Conservation (phyloP, 2,888 invertebrate species). For the Noctua comes region DNA sequence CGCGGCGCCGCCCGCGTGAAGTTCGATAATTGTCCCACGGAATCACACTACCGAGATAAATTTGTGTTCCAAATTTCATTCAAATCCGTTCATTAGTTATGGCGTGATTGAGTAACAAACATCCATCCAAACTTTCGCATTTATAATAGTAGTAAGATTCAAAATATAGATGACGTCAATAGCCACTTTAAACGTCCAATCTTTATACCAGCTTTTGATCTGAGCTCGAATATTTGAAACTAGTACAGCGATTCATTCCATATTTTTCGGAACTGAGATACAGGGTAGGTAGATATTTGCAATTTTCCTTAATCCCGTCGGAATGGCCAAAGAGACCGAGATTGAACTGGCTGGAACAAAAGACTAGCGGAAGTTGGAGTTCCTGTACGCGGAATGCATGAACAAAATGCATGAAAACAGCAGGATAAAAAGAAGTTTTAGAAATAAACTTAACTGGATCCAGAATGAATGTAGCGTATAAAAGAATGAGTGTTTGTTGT, state of each 20-base stretch:
- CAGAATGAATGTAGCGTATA: constrained; percentile 37
- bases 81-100: no score
- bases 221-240: constrained; percentile 6
- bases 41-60: no score
- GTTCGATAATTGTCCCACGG: no score
- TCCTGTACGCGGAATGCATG: constrained; percentile 53
- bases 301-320: constrained; percentile 24
- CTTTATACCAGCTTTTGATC: not conserved
- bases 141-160: no score
- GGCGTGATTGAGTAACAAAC: no score
- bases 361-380: constrained; percentile 52
- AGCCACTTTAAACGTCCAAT: constrained; percentile 5
- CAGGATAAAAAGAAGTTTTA: constrained; percentile 27
- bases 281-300: constrained; percentile 14
- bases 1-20: no score
- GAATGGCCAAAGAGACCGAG: constrained; percentile 48
- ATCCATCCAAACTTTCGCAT: no score
- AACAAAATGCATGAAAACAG: constrained; percentile 57
- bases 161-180: constrained; percentile 2
- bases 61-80: no score
- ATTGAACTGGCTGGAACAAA: constrained; percentile 56
- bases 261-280: constrained; percentile 16
- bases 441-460: constrained; percentile 32
- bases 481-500: constrained; percentile 31
- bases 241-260: constrained; percentile 6